Base-by-base conservation (phyloP, 2,797 vertebrate genomes). In the Enteromius paludinosus region DNA sequence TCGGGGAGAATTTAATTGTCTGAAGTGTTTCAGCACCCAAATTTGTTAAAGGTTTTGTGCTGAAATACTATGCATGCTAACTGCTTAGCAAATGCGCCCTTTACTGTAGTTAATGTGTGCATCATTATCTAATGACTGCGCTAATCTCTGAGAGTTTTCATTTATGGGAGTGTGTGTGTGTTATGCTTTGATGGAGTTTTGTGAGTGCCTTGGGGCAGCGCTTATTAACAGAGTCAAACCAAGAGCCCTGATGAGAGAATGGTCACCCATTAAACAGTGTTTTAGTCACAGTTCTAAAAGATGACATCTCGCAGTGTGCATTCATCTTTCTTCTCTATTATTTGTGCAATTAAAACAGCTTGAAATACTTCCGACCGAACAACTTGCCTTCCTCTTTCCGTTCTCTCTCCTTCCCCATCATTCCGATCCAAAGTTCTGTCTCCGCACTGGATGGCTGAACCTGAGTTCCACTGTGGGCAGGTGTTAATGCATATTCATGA, bases 401-500 rank as follows among this genome's bases (percentile, higher is more conserved):
- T 65, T 83, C 72, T 79, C 54, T 84, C 64, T 84, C 79, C 28
- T 78, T 82, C 77, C 69, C 11, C 54, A 61, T 77, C 47, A 35
- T 35, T 69, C 43, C 47, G n/a, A 68, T 89, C 90, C 88, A 88
- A 92, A 92, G 87, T 91, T 91, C 85, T 90, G 85, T 90, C 88
- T 80, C 86, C 70, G 85, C 76, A 85, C 83, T 90, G 87, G 91
- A 83, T 88, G 86, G 84, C 79, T 87, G 82, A 89, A 87, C 84
- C 84, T 82, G 84, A 92, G 92, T 89, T 88, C 90, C 90, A 90
- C 84, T 79, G 85, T 90, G 89, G 92, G 88, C 93, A 94, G 93
- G 92, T 94, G 93, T 90, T 88, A 77, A 91, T 95, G 93, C 93
- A 95, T 95, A 95, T 95, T 95, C 93, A 95, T 94, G 91, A 88